Base-by-base conservation (phyloP, 2,888 invertebrate genomes). In the Amphimallon solstitiale region DNA sequence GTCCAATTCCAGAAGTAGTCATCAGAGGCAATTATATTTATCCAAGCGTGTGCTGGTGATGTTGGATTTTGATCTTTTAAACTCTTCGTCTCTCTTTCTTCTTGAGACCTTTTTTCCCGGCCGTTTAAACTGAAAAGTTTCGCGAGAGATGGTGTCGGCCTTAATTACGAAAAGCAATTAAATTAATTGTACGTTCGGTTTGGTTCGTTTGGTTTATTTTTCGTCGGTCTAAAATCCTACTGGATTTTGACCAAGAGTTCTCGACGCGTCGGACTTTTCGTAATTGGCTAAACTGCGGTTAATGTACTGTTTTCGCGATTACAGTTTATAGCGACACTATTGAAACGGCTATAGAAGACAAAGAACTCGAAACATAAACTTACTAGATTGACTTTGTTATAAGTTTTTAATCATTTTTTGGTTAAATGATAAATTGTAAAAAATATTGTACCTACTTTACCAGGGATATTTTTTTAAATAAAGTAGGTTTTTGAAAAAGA, bases 21-120 rank as follows among this genome's bases (percentile, higher is more conserved):
- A 46, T 59, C 59, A 35, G 23, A 59, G 46, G 14, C 46, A 35
- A 59, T 59, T 59, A 59, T 59, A 59, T 59, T 59, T 59, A 59
- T 59, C 59, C 43, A 34, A 59, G 12, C 59, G 59, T 43, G 43
- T 17, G 43, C 17, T 14, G 10, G 29, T 9, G 40, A 29, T 23
- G 56, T 40, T 21, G 46, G 46, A n/a, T 15, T 38, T 29, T 21
- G 34, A 59, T 59, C 59, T 59, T 59, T 59, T 59, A 59, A 59
- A 46, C 45, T 54, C 38, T n/a, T 21, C 9, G 12, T 54, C 15
- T 35, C 21, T 54, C 46, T 19, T n/a, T 54, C 54, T 54, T 10
- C 4, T 10, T 2, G 59, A 17, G 7, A 10, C 29, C 19, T 46
- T 46, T 46, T 46, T 46, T 19, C 17, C 51, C 17, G 15, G 15